A percentile compares a stretch with the other conserved stretches of the same genome.
These are phyloP conservation scores for Actinernus sp. DNA, from an alignment of 92 coral and sea anemone genomes.

Conservation along the genomic window DNA sequence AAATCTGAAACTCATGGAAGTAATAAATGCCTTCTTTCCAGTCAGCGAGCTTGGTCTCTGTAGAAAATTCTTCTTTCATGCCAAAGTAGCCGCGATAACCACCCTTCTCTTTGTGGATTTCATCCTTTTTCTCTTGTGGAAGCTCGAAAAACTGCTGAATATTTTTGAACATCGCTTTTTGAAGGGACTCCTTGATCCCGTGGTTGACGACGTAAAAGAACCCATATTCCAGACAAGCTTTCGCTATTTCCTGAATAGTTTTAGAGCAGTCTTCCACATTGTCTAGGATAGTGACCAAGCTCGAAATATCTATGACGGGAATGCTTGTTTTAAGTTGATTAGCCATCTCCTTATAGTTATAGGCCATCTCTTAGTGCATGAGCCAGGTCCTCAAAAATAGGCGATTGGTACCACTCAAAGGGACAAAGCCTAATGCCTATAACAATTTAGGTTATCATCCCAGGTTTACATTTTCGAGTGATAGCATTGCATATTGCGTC, in stretches of 20 bases:
- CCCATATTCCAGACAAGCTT: conserved; percentile 78
- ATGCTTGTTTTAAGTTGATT: no score
- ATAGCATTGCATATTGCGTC: no score
- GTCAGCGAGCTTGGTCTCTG: conserved; percentile 58
- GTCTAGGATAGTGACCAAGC: not conserved
- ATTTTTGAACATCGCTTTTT: conserved; percentile 46
- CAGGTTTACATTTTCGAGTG: no score
- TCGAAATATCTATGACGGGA: conserved; percentile 7
- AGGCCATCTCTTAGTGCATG: no score
- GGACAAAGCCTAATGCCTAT: no score
- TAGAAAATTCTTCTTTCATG: conserved; percentile 64
- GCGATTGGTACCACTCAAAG: no score
- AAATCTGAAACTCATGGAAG: conserved; percentile 53
- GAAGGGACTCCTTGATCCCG: conserved; percentile 55
- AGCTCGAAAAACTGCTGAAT: conserved; percentile 63
- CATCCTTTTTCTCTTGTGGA: conserved; percentile 55
- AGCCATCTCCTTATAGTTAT: no score
- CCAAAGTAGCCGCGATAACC: conserved; percentile 78
- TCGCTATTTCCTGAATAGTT: conserved; percentile 29
- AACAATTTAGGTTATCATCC: no score
- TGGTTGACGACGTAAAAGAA: conserved; percentile 80
- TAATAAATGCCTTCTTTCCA: conserved; percentile 91
- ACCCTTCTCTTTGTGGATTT: conserved; percentile 50
- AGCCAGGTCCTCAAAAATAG: no score
- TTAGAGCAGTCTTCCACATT: no score